These are phyloP conservation scores for Eurois occulta DNA, from an alignment of 2,888 invertebrate genomes.

Conservation along the genomic window DNA sequence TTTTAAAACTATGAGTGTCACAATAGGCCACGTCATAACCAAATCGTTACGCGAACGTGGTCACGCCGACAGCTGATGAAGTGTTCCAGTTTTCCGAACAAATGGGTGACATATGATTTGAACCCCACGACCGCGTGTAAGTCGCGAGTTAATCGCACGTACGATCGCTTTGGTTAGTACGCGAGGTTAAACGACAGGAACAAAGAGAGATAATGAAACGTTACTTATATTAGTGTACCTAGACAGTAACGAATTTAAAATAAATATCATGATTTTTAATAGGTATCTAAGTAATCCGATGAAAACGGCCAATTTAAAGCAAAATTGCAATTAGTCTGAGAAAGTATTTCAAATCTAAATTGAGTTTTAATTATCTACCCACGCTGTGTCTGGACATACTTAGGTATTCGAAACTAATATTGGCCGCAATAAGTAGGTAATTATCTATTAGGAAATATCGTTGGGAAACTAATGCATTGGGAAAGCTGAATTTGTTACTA, in stretches of 20 bases:
- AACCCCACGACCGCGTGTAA: background rate
- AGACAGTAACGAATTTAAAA: background rate
- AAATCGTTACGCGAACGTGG: background rate
- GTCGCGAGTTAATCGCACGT: background rate
- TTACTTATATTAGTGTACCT: background rate
- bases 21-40: background rate
- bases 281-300: background rate
- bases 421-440: constrained; percentile 30
- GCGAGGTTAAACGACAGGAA: background rate
- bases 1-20: background rate
- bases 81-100: background rate
- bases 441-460: constrained; percentile 30
- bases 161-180: background rate
- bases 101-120: background rate
- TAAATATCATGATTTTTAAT: background rate
- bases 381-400: constrained; percentile 9
- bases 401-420: constrained; percentile 34
- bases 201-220: background rate
- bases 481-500: constrained; percentile 4
- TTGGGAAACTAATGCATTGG: constrained; percentile 27
- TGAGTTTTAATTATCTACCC: constrained; percentile 16
- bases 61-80: background rate
- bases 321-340: background rate
- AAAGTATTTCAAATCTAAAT: constrained; percentile 9
- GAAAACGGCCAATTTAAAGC: background rate